phyloP scores from a whole-genome alignment of 2,888 invertebrate genomes.

The Heliconius sara region DNA sequence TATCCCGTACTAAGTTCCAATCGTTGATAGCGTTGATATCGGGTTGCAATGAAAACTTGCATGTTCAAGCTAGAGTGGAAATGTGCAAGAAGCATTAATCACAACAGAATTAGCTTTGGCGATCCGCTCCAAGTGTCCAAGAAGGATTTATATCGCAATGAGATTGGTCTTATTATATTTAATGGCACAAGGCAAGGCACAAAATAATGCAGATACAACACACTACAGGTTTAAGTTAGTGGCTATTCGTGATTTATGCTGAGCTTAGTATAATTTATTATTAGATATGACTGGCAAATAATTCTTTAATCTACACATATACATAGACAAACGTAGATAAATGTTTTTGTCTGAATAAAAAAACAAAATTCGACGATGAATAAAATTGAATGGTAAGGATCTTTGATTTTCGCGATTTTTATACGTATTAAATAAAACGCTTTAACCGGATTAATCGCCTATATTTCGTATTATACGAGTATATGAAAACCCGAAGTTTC shows the following conservation, averaged over 20 bases:
- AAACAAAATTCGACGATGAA: background rate
- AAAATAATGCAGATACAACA: constrained; percentile 53
- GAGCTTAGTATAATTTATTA: constrained; percentile 41
- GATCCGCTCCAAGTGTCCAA: constrained; percentile 80
- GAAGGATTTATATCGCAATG: constrained; percentile 72
- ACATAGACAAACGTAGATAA: background rate
- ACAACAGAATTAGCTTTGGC: constrained; percentile 83
- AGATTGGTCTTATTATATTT: constrained; percentile 50
- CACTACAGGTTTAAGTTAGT: constrained; percentile 46
- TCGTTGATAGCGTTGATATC: constrained; percentile 47
- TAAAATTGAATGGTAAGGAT: no score
- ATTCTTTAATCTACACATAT: constrained; percentile 1
- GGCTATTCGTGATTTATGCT: constrained; percentile 48
- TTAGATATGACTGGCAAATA: constrained; percentile 29
- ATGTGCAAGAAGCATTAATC: constrained; percentile 82
- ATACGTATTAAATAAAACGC: no score
- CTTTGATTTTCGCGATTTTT: no score
- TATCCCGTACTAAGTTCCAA: constrained; percentile 53
- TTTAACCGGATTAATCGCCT: no score
- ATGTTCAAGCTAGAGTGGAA: constrained; percentile 69
- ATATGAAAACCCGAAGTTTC: no score
- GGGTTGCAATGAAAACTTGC: constrained; percentile 52
- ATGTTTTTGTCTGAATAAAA: background rate
- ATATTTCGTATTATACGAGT: no score
- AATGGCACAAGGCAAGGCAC: constrained; percentile 47